Percentiles rank a stretch among this genome's conserved stretches.
These are phyloP conservation scores for Achroia grisella DNA, from an alignment of 1,140 invertebrate species.

Conservation along the genomic window DNA sequence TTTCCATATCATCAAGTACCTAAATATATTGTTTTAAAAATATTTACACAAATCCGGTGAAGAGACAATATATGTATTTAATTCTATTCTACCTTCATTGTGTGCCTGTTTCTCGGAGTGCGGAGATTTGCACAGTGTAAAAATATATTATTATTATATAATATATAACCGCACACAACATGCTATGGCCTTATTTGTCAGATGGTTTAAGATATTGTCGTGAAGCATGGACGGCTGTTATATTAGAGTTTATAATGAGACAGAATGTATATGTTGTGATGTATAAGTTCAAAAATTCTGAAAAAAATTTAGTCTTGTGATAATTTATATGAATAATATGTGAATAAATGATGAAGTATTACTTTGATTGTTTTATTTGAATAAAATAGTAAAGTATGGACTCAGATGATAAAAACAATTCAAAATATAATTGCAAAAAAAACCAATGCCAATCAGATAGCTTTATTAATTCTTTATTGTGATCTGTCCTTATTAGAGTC, in stretches of 20 bases:
- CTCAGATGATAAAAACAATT: too few species aligned
- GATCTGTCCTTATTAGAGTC: too few species aligned
- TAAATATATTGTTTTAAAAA: conserved; percentile 24
- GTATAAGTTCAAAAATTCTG: conserved; percentile 63
- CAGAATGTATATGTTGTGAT: conserved; percentile 65
- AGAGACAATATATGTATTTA: conserved; percentile 48
- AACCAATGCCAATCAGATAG: too few species aligned
- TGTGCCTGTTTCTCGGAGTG: conserved; percentile 35
- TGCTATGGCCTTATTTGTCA: conserved; percentile 62
- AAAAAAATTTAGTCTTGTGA: conserved; percentile 68
- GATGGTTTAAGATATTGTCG: conserved; percentile 33
- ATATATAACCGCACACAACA: conserved; percentile 28
- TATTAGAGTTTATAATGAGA: conserved; percentile 49
- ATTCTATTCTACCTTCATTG: conserved; percentile 33
- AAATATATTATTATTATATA: conserved; percentile 19
- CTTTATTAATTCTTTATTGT: too few species aligned
- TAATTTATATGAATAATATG: conserved; percentile 66
- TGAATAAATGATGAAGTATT: conserved; percentile 69
- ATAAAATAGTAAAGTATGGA: neutral
- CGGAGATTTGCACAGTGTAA: conserved; percentile 31
- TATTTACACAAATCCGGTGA: conserved; percentile 31
- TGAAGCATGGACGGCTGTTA: conserved; percentile 48
- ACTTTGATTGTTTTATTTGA: conserved; percentile 18
- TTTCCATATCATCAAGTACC: conserved; percentile 55
- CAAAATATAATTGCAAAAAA: too few species aligned